These are phyloP conservation scores for Gymnothorax reevesii DNA, from an alignment of 2,797 vertebrate species.

Conservation along the genomic window DNA sequence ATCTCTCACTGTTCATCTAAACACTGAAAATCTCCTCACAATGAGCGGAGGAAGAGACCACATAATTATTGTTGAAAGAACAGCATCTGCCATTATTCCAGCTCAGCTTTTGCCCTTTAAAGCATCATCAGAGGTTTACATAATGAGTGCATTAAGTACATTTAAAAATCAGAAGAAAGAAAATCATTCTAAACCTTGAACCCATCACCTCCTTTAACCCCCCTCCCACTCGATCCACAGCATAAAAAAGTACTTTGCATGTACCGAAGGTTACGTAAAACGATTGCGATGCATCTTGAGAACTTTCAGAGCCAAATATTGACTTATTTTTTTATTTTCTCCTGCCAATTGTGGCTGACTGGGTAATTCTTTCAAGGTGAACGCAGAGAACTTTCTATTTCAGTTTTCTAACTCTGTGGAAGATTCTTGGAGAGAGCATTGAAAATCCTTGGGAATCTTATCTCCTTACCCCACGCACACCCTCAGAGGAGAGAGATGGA, in stretches of 20 bases:
- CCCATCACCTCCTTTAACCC: conserved; percentile 30
- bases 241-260: conserved; percentile 42
- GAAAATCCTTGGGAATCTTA: conserved; percentile 43
- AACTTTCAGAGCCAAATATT: conserved; percentile 61
- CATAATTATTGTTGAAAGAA: background rate
- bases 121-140: conserved; percentile 35
- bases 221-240: conserved; percentile 25
- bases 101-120: conserved; percentile 24
- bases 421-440: conserved; percentile 40
- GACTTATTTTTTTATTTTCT: conserved; percentile 58
- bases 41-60: background rate
- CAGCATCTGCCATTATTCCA: background rate
- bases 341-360: conserved; percentile 57
- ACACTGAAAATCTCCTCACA: background rate
- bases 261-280: conserved; percentile 51
- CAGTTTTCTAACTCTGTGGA: conserved; percentile 52
- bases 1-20: background rate
- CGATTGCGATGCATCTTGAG: conserved; percentile 46
- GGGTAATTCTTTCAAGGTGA: conserved; percentile 59
- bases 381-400: conserved; percentile 56
- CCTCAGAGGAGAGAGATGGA: conserved; percentile 43
- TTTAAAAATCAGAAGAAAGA: conserved; percentile 27
- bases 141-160: conserved; percentile 38
- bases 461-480: conserved; percentile 38
- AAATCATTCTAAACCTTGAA: conserved; percentile 33